These are phyloP conservation scores for Acanthococcus lagerstroemiae DNA, from an alignment of 2,888 invertebrate genomes.

Conservation along the genomic window DNA sequence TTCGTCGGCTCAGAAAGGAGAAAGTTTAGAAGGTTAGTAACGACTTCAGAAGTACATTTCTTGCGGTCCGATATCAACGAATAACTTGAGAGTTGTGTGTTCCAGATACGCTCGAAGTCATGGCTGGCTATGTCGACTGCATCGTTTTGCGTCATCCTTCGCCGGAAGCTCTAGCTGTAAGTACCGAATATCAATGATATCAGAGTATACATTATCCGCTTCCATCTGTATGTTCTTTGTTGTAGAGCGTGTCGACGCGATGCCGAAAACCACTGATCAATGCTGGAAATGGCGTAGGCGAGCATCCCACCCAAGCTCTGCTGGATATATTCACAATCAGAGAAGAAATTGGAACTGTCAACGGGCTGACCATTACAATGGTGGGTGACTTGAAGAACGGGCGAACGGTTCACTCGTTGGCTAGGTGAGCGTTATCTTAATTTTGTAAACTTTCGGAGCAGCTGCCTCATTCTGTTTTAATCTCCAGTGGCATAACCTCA, in stretches of 20 bases:
- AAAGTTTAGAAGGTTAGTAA: constrained; percentile 66
- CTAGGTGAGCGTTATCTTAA: too few species aligned
- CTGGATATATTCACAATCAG: constrained; percentile 96
- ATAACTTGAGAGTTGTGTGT: constrained; percentile 26
- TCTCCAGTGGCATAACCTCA: background rate
- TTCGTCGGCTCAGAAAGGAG: constrained; percentile 94
- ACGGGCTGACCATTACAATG: constrained; percentile 92
- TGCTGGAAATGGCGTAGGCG: constrained; percentile 94
- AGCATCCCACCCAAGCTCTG: constrained; percentile 95
- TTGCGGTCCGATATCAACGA: too few species aligned
- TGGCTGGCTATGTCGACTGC: constrained; percentile 89
- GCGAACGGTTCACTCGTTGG: constrained; percentile 94
- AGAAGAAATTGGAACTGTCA: constrained; percentile 97
- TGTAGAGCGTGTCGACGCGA: constrained; percentile 67
- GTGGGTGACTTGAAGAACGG: constrained; percentile 98
- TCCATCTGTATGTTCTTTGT: constrained; percentile 34
- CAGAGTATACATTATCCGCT: constrained; percentile 4
- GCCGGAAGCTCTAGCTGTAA: constrained; percentile 78
- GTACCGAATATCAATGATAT: constrained; percentile 37
- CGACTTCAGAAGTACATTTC: too few species aligned
- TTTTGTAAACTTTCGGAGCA: too few species aligned
- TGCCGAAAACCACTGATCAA: constrained; percentile 89
- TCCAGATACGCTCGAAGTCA: constrained; percentile 63
- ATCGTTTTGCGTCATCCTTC: constrained; percentile 89
- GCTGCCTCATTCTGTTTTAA: background rate